These are phyloP conservation scores for Ploceus nigricollis DNA, from an alignment of 2,113 vertebrate species.

Conservation along the genomic window DNA sequence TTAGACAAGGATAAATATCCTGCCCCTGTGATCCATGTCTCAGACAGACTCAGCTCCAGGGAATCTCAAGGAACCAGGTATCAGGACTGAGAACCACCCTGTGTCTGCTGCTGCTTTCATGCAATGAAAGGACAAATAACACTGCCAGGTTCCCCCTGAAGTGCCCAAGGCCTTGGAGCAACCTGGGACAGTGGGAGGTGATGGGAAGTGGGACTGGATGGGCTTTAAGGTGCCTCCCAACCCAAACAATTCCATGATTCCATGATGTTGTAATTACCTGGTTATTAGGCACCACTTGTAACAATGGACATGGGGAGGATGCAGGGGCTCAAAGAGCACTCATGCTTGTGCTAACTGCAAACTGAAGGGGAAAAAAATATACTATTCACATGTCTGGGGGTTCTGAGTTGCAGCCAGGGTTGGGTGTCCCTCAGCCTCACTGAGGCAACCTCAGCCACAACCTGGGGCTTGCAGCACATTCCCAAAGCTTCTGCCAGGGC, in stretches of 20 bases:
- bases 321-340: neutral
- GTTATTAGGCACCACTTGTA: neutral
- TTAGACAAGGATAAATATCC: neutral
- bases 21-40: neutral
- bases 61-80: too few species aligned
- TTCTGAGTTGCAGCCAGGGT: too few species aligned
- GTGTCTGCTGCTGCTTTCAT: accelerated
- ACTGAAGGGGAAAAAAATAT: accelerated
- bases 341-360: accelerated
- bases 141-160: neutral
- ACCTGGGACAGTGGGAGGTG: neutral
- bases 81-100: accelerated
- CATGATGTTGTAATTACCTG: neutral
- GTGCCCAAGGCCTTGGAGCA: neutral
- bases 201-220: neutral
- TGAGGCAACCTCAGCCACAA: neutral
- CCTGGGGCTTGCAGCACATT: accelerated
- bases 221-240: neutral
- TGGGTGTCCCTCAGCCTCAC: accelerated
- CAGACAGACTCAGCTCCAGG: neutral
- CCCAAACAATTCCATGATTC: neutral
- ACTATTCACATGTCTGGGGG: accelerated
- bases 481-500: neutral
- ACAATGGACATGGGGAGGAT: accelerated
- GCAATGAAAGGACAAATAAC: neutral